A percentile compares a stretch with the other conserved stretches of the same genome.
phyloP scores from a whole-genome alignment of 1,140 invertebrate genomes.

The Danaus plexippus region DNA sequence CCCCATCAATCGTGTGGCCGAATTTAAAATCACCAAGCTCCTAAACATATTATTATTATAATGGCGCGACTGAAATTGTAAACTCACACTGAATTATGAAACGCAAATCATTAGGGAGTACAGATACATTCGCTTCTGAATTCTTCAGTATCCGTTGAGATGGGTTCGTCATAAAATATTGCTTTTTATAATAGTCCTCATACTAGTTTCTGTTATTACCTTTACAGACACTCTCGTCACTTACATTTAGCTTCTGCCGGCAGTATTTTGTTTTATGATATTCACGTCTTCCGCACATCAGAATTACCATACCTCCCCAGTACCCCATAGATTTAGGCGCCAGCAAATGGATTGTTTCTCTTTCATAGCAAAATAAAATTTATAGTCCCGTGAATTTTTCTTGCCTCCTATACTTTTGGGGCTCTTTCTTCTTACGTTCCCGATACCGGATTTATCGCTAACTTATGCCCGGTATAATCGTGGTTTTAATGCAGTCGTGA shows the following conservation, averaged over 20 bases:
- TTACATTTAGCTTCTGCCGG: too few relatives aligned
- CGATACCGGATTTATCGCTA: constrained; percentile 62
- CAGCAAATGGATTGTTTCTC: constrained; percentile 65
- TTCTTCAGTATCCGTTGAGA: constrained; percentile 37
- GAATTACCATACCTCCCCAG: constrained; percentile 6
- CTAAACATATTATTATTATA: constrained; percentile 55
- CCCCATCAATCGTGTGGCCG: constrained; percentile 2
- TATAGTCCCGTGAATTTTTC: constrained; percentile 53
- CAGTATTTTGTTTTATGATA: too few relatives aligned
- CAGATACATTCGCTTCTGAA: constrained; percentile 31
- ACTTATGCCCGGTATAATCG: constrained; percentile 67
- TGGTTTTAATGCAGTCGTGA: constrained; percentile 64
- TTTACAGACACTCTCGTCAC: constrained; percentile 1
- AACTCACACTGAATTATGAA: constrained; percentile 29
- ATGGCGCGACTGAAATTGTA: constrained; percentile 50
- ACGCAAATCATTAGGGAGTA: constrained; percentile 50
- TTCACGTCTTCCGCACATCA: constrained; percentile 3
- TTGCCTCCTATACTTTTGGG: constrained; percentile 31
- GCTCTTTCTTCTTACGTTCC: constrained; percentile 37
- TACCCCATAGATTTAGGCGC: constrained; percentile 55
- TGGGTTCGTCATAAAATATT: constrained; percentile 25
- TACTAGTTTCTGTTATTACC: constrained; percentile 6
- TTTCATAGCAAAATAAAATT: constrained; percentile 55
- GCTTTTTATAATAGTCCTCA: constrained; percentile 9
- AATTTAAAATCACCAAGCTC: constrained; percentile 44